These are phyloP conservation scores for Drosophila melanosoma DNA, from an alignment of 2,888 invertebrate species.

Conservation along the genomic window DNA sequence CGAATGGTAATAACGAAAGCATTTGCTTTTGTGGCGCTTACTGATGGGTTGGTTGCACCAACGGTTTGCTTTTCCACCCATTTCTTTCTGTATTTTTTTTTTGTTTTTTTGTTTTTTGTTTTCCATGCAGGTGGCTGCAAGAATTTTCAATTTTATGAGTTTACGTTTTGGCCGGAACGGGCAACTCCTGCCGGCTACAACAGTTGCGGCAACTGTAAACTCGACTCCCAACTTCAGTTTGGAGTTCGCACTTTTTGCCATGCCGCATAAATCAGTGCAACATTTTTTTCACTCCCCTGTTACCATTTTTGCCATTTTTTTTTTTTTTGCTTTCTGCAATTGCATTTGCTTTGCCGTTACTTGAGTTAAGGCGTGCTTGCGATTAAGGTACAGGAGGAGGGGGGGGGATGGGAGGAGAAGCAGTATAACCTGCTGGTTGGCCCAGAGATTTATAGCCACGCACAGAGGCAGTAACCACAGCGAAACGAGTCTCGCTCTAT, in stretches of 20 bases:
- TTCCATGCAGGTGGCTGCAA: conserved; percentile 55
- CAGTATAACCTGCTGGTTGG: conserved; percentile 50
- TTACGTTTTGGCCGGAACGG: conserved; percentile 57
- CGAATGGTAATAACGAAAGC: conserved; percentile 70
- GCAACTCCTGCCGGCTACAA: conserved; percentile 38
- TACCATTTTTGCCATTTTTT: background rate
- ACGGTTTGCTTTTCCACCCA: conserved; percentile 15
- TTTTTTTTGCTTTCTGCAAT: conserved; percentile 42
- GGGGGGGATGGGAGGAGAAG: background rate
- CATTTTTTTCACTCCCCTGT: conserved; percentile 26
- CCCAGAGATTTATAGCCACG: conserved; percentile 65
- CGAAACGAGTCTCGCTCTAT: conserved; percentile 4
- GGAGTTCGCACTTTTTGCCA: conserved; percentile 62
- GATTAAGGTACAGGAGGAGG: conserved; percentile 38
- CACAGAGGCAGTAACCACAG: conserved; percentile 43
- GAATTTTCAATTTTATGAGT: conserved; percentile 74
- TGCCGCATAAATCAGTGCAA: conserved; percentile 72
- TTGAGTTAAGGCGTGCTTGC: conserved; percentile 62
- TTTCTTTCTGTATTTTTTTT: conserved; percentile 22
- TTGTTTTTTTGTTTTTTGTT: conserved; percentile 28
- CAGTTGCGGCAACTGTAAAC: conserved; percentile 39
- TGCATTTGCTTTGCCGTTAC: conserved; percentile 66
- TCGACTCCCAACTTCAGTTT: conserved; percentile 49
- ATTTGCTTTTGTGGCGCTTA: conserved; percentile 66
- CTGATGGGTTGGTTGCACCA: conserved; percentile 20